phyloP scores from a whole-genome alignment of 2,113 vertebrate genomes.

The Chaetura pelagica region DNA sequence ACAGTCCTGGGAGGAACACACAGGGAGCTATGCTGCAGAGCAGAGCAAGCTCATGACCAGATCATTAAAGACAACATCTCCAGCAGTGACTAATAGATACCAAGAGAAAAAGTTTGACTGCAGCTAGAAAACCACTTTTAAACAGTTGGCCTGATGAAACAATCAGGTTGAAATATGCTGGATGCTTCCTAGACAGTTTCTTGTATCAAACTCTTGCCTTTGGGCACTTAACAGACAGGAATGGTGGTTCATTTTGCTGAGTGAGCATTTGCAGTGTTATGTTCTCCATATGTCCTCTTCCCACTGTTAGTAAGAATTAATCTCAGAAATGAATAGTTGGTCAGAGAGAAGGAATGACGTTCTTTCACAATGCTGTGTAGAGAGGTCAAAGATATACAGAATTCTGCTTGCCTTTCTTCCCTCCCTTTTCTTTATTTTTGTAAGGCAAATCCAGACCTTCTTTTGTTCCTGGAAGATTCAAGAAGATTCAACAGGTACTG shows the following conservation, averaged over 20 bases:
- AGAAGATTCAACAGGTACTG: background rate
- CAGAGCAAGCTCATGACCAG: background rate
- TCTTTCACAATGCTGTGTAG: background rate
- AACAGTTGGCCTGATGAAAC: background rate
- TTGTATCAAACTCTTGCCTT: background rate
- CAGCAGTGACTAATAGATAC: background rate
- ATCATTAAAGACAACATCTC: background rate
- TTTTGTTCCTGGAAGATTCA: background rate
- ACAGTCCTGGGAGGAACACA: accelerated
- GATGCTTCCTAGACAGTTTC: background rate
- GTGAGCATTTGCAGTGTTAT: background rate
- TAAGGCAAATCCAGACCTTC: background rate
- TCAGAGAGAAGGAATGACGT: background rate
- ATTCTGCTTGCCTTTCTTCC: background rate
- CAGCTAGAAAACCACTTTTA: background rate
- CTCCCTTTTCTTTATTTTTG: background rate
- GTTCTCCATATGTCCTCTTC: background rate
- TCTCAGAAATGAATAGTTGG: background rate
- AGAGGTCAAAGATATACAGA: background rate
- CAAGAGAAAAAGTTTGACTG: background rate
- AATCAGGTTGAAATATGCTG: background rate
- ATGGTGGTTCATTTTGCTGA: background rate
- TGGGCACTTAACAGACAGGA: accelerated
- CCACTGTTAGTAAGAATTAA: background rate
- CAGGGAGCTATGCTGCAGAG: accelerated